Evolutionary conservation across 2,113 vertebrate species (phyloP).

Genomic region (Epinephelus moara): DNA sequence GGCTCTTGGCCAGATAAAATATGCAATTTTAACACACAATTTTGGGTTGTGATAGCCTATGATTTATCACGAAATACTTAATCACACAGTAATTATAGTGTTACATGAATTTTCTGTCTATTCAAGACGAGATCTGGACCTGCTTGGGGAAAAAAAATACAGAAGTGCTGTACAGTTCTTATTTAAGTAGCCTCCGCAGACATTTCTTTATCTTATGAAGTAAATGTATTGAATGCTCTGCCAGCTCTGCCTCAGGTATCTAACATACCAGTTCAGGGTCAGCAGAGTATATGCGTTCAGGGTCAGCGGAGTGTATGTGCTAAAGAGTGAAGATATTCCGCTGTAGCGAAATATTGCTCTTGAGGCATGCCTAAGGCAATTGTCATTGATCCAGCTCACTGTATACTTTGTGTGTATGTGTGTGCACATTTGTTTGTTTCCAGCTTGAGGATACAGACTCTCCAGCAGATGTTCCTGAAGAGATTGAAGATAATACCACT

Average conservation of each 20-base stretch:
- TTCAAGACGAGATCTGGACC: not conserved
- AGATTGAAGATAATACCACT: conserved; percentile 65
- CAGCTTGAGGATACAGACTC: conserved; percentile 78
- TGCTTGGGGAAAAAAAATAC: not conserved
- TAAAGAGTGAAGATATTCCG: conserved; percentile 52
- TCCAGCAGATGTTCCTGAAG: conserved; percentile 69
- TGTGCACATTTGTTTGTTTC: conserved; percentile 39
- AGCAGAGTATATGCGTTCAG: conserved; percentile 39
- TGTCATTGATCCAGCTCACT: conserved; percentile 64
- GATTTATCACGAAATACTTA: not conserved
- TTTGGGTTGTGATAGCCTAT: not conserved
- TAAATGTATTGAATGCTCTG: conserved; percentile 29
- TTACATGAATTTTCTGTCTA: not conserved
- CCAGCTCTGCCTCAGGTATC: conserved; percentile 39
- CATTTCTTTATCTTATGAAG: not conserved
- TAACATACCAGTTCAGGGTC: conserved; percentile 46
- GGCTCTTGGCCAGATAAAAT: not conserved
- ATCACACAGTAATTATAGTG: not conserved
- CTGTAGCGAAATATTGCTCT: conserved; percentile 50
- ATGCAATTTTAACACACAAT: not conserved
- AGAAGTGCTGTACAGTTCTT: not conserved
- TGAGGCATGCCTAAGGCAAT: conserved; percentile 58
- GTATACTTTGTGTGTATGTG: conserved; percentile 42
- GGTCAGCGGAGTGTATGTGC: conserved; percentile 36
- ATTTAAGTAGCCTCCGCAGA: not conserved